These are phyloP conservation scores for Drosophila subobscura DNA, from an alignment of 1,140 invertebrate species.

Conservation along the genomic window DNA sequence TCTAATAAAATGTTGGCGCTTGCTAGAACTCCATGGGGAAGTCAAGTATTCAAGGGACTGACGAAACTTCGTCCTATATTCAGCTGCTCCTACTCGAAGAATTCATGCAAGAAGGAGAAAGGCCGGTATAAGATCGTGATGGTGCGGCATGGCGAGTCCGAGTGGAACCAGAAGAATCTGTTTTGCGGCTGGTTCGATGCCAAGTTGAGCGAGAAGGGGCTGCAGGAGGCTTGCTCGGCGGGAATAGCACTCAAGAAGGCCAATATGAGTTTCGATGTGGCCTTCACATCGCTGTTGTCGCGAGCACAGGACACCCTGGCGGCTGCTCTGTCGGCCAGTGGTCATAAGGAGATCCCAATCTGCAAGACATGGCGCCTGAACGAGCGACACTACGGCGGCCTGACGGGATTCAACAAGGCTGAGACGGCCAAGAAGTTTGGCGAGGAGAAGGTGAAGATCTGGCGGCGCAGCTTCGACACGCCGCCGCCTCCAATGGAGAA, in stretches of 20 bases:
- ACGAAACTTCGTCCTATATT: neutral
- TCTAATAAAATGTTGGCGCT: slow-evolving; percentile 34
- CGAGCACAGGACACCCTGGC: slow-evolving; percentile 94
- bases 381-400: slow-evolving; percentile 96
- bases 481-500: slow-evolving; percentile 95
- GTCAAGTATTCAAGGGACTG: slow-evolving; percentile 1
- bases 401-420: slow-evolving; percentile 97
- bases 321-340: slow-evolving; percentile 90
- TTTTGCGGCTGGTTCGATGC: slow-evolving; percentile 97
- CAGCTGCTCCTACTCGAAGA: neutral
- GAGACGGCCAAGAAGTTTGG: slow-evolving; percentile 98
- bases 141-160: slow-evolving; percentile 97
- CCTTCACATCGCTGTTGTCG: slow-evolving; percentile 95
- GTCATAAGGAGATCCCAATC: slow-evolving; percentile 90
- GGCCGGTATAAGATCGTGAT: slow-evolving; percentile 95
- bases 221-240: slow-evolving; percentile 89
- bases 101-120: slow-evolving; percentile 12
- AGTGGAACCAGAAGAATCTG: slow-evolving; percentile 96
- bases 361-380: slow-evolving; percentile 95
- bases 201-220: slow-evolving; percentile 92
- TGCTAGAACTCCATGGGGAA: slow-evolving; percentile 22
- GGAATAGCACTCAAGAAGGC: slow-evolving; percentile 94
- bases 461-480: slow-evolving; percentile 96
- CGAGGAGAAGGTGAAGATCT: slow-evolving; percentile 95
- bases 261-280: slow-evolving; percentile 92